These are phyloP conservation scores for Gryllus longicercus DNA, from an alignment of 2,888 invertebrate species.

Conservation along the genomic window DNA sequence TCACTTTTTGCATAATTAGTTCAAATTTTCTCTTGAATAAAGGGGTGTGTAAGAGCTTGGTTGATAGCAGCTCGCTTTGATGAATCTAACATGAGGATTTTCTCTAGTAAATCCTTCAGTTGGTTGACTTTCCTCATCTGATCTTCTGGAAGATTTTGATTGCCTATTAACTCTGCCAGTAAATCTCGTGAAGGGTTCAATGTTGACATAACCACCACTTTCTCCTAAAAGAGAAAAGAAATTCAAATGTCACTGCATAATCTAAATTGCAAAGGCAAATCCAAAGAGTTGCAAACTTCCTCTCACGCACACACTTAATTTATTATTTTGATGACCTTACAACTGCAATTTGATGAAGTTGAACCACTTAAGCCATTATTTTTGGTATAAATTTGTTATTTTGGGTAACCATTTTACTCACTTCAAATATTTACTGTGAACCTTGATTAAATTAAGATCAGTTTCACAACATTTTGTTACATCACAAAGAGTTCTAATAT, in stretches of 20 bases:
- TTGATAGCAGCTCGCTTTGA: constrained; percentile 90
- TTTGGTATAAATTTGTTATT: too few relatives aligned
- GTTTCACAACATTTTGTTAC: too few relatives aligned
- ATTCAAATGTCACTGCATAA: too few relatives aligned
- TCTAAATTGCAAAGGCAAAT: too few relatives aligned
- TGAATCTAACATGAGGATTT: constrained; percentile 87
- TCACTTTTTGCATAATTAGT: neutral
- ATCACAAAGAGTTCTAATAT: too few relatives aligned
- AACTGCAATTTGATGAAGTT: neutral
- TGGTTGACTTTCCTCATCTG: constrained; percentile 89
- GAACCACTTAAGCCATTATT: too few relatives aligned
- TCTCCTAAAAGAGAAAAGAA: constrained; percentile 69
- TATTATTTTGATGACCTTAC: neutral
- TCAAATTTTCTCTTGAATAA: constrained; percentile 87
- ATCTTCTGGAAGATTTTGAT: constrained; percentile 81
- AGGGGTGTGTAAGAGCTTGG: constrained; percentile 89
- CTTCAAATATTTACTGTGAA: too few relatives aligned
- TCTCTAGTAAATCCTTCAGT: constrained; percentile 86
- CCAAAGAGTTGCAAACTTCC: too few relatives aligned
- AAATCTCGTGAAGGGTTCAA: constrained; percentile 84
- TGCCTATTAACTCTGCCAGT: constrained; percentile 80
- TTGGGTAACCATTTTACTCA: too few relatives aligned
- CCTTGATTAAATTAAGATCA: too few relatives aligned
- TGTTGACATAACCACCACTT: constrained; percentile 91
- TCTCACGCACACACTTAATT: too few relatives aligned